Base-by-base conservation (phyloP, 1,140 invertebrate species). In the Hetaerina americana region DNA sequence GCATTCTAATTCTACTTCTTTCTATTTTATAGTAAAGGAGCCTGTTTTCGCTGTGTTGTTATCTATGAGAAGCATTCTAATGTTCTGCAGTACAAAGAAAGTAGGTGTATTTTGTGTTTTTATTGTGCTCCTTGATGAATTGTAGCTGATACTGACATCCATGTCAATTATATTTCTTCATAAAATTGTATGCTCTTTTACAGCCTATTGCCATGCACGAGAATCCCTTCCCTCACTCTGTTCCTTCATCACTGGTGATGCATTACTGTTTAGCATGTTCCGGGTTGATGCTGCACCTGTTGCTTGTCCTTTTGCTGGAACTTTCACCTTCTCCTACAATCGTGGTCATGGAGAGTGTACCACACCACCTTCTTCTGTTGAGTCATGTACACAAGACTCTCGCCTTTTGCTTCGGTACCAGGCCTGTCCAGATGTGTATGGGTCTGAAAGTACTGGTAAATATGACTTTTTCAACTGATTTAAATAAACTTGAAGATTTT, bases 31-130 rank as follows among this genome's bases (percentile, higher is more conserved):
- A 86, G 84, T 22, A 74, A 77, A 10, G 82, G 83, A 1, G 81
- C 79, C 76, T 94, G 92, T 83, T 92, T 91, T 83, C 87, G 91
- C 73, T 96, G 94, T 83, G 88, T 96, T 77, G 93, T 95, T 75
- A 94, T 96, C 80, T 92, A 95, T 78, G 92, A 94, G 80, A 94
- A 94, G 78, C 94, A 96, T 83, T 85, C 87, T 76, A 95, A 95
- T 82, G 92, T 96, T 74, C 85, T 96, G 75, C 93, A 96, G 81
- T 96, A 95, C 84, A 96, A 96, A 92, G 94, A 96, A 88, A 95
- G 94, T 96, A 85, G 94, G 93, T 94, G 66, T 6, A 24, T 8
- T 8, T 67, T 67, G 31, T 40, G 26, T 22, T 57, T 57, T 57
- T 57, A 22, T 57, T 57, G 12, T 57, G 12, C 12, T 57, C 12